phyloP scores from a whole-genome alignment of 2,113 vertebrate species.

The Stomatorhinus ivindoensis region DNA sequence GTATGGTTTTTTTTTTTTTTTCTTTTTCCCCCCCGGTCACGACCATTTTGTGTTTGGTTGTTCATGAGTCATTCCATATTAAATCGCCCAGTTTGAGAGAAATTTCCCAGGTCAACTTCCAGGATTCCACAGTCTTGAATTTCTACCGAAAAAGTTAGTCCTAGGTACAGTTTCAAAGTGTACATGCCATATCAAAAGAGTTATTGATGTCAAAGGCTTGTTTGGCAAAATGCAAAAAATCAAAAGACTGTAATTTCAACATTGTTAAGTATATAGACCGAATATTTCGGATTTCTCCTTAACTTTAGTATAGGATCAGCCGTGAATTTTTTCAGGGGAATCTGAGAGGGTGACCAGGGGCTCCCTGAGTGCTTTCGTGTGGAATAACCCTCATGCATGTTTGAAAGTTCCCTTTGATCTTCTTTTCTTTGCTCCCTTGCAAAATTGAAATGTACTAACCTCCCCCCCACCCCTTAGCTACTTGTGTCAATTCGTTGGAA shows the following conservation, averaged over 20 bases:
- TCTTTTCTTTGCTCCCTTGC: background rate
- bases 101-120: background rate
- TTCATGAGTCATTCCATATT: background rate
- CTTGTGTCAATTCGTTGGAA: background rate
- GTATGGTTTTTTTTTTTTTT: background rate
- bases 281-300: background rate
- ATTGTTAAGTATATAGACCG: background rate
- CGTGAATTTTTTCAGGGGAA: background rate
- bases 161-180: background rate
- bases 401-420: background rate
- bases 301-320: background rate
- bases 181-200: background rate
- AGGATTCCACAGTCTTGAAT: background rate
- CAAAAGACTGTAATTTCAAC: background rate
- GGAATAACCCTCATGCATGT: background rate
- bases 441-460: background rate
- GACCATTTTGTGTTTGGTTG: background rate
- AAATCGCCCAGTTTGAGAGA: background rate
- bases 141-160: background rate
- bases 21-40: background rate
- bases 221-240: background rate
- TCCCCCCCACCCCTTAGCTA: background rate
- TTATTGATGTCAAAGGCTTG: background rate
- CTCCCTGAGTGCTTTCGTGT: background rate
- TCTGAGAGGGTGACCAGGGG: background rate